Evolutionary conservation across 2,113 vertebrate species (phyloP), one percentile per base, ranked within the genome.

Genomic region (Crotalus tigris): DNA sequence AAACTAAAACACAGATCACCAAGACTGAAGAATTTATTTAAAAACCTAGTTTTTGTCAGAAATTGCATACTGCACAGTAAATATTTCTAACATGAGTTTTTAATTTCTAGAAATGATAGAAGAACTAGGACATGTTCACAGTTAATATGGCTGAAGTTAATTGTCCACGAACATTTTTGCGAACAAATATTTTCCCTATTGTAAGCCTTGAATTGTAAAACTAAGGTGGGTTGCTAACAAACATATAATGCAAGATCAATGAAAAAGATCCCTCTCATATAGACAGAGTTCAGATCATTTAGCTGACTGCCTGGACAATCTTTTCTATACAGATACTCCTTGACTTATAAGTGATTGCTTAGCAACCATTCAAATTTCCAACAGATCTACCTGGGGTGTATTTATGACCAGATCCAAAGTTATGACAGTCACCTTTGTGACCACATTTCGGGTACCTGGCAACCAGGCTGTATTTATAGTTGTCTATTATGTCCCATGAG

Each of bases 1-100:
- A 4, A 46, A 46, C 46, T 46, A 46, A 46, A 46, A 46, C 46
- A 46, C 4, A 46, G 46, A 46, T 46, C 46, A 46, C 4, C 46
- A 46, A 46, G 44, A 46, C 44, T 46, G 44, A 46, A 46, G 44
- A 46, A 46, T 46, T 46, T 46, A 46, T 46, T 46, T 46, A 46
- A 46, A 46, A 46, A 46, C 44, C 44, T 46, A 46, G 44, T 4
- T 46, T 46, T 46, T 0, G 44, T 46, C 51, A 54, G 87, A 89
- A 89, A 92, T 86, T 85, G 17, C 90, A 89, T 90, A 90, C 55
- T 90, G 55, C n/a, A 46, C 87, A 54, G 11, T 92, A 92, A 90
- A 85, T 89, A 69, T 54, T 69, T 55, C 54, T n/a, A 53, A 89
- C 85, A 89, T 23, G 15, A 91, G 23, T 33, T 21, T 49, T 75